Base-by-base conservation (phyloP, 2,888 invertebrate genomes). In the Pseudolycoriella hygida region DNA sequence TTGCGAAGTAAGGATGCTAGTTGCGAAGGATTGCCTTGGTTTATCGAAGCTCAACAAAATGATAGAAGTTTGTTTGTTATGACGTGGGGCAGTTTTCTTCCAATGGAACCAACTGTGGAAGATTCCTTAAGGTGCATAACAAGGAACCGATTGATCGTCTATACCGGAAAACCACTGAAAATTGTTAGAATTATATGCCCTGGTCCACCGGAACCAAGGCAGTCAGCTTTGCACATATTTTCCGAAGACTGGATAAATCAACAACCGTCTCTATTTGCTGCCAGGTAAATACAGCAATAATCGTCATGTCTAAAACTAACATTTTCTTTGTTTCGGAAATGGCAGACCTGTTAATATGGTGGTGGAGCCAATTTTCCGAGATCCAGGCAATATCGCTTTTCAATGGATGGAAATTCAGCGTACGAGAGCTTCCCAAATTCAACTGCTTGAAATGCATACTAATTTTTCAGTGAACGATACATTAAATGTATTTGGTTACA, bases 31-130 rank as follows among this genome's bases (percentile, higher is more conserved):
- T 49, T 60, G 47, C 84, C 87, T 3, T 87, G 86, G 80, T 67
- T 86, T 50, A 72, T 87, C 46, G 80, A 80, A 58, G 83, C 86
- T 2, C 74, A 83, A 51, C 77, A 81, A 49, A 75, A 80, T 50
- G 86, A 86, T 58, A 75, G 81, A 43, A 85, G 85, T 37, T 71
- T 88, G 46, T 87, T 84, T 60, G 68, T 88, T 47, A 71, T 86
- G 51, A 83, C 85, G 39, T 86, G 86, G 86, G 87, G 87, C 40
- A 77, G 77, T 52, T 78, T 82, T 56, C 59, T 86, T 51, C 74
- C 78, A 1, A 64, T 74, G 15, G 74, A 76, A 53, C 72, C 76
- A 2, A 64, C 73, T 5, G 62, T 68, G 0, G 70, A 73, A 48
- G 79, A 78, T 52, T 69, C 74, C 2, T 71, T 73, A 49, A 71